Evolutionary conservation across 2,888 invertebrate species (phyloP), one percentile per base, ranked within the genome.

Genomic region (Plusia festucae): DNA sequence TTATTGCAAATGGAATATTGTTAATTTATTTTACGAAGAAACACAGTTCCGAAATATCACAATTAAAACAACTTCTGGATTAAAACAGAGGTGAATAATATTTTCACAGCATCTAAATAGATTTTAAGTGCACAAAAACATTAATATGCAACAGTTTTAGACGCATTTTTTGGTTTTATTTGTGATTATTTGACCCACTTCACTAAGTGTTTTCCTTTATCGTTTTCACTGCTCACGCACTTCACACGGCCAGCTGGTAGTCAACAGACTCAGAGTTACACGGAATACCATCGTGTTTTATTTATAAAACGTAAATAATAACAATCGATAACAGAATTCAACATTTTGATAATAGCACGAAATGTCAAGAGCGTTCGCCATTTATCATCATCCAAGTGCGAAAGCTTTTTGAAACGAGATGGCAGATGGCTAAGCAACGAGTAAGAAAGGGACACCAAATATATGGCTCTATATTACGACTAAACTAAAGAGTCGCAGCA

Each of bases 311-410:
- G 65, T 79, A 78, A 83, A 78, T 82, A 85, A 78, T 81, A 77
- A 70, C 82, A 84, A 68, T 58, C 70, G 78, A 82, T 84, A 83
- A 68, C 76, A 79, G 72, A 85, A 82, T 85, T 88, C 85, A 83
- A 75, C 85, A 86, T 88, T 88, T 88, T 86, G 82, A 80, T 85
- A 77, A 82, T 85, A 83, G 81, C 85, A 79, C 79, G 82, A 91
- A 93, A 93, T 86, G 93, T 92, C 93, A 93, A 90, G 85, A 83
- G 68, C 71, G 81, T 84, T 87, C 91, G 93, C 94, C 94, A 93
- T 93, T 90, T 85, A 85, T 88, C 85, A 88, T 86, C 80, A 83
- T 88, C 70, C 59, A 65, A 70, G 60, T 87, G 81, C 79, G 77
- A 76, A 74, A 84, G 81, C 76, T 78, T 85, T 79, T 82, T 70